Conservation (phyloP, 2,113 vertebrate species). For the Procapra przewalskii region DNA sequence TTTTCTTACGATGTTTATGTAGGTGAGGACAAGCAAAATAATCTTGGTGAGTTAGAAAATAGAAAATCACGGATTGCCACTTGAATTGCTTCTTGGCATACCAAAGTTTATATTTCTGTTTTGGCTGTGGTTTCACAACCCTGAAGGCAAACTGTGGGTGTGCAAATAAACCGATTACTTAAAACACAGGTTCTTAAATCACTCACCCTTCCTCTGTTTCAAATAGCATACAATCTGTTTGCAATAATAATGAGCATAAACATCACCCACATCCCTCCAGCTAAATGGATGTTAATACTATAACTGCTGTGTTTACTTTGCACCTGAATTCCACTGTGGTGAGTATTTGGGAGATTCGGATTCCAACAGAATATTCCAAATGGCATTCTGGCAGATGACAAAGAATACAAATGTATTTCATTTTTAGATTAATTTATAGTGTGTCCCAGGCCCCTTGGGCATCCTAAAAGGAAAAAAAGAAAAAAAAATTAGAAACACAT, state of each 20-base stretch:
- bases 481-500: constrained; percentile 54
- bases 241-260: constrained; percentile 49
- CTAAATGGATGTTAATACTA: constrained; percentile 25
- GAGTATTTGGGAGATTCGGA: constrained; percentile 41
- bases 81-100: background rate
- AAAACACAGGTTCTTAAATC: constrained; percentile 37
- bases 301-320: constrained; percentile 54
- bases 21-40: constrained; percentile 3
- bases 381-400: constrained; percentile 56
- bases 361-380: constrained; percentile 60
- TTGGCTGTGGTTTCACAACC: background rate
- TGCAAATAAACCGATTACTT: constrained; percentile 41
- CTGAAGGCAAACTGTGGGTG: constrained; percentile 29
- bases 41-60: background rate
- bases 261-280: background rate
- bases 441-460: constrained; percentile 47
- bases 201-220: background rate
- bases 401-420: constrained; percentile 45
- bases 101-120: background rate
- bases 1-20: background rate
- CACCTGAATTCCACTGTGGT: constrained; percentile 71
- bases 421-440: constrained; percentile 68
- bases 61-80: background rate
- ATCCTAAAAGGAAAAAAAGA: constrained; percentile 44
- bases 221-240: constrained; percentile 49